Base-by-base conservation (phyloP, 2,113 vertebrate genomes). In the Cinclus cinclus region DNA sequence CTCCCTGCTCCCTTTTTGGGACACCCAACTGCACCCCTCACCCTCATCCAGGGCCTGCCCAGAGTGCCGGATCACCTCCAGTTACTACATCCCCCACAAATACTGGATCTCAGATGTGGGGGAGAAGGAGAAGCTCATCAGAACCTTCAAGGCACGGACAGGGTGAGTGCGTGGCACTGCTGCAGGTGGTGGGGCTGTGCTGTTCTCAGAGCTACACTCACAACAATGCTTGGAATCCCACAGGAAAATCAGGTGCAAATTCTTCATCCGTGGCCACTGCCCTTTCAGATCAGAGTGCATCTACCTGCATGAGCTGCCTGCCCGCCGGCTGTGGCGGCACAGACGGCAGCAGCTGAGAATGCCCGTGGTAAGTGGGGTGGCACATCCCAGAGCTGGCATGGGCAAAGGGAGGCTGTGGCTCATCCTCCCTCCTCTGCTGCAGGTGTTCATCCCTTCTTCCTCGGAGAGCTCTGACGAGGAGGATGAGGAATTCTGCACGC, bases 211-310 rank as follows among this genome's bases (percentile, higher is more conserved):
- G 24, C 39, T 20, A 4, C 8, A 0, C n/a, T 80, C 27, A 6
- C 67, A 39, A 0, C 59, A 6, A 1, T 3, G 27, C 33, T 89
- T 65, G 52, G 31, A 67, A 80, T 78, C 59, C 71, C 46, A 0
- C 73, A 99, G 99, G 91, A 98, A 98, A 96, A 99, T 98, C 95
- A 97, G 76, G 25, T 99, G 99, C 96, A 97, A 88, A 63, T 98
- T 98, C 96, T 99, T 98, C 41, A 22, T 95, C 23, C 97, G 84
- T 2, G 97, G 98, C 80, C 94, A 28, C 83, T 99, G 99, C 90
- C 99, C 99, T 4, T 99, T 99, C 95, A 98, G 98, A 85, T 97
- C 98, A 0, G 98, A 99, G 75, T 99, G 99, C 71, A 98, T 99
- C 92, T 99, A 99, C 95, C 96, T 97, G 42, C 98, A 99, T 23